Conservation (phyloP, 2,797 vertebrate species). For the Chiropotes sagulatus region DNA sequence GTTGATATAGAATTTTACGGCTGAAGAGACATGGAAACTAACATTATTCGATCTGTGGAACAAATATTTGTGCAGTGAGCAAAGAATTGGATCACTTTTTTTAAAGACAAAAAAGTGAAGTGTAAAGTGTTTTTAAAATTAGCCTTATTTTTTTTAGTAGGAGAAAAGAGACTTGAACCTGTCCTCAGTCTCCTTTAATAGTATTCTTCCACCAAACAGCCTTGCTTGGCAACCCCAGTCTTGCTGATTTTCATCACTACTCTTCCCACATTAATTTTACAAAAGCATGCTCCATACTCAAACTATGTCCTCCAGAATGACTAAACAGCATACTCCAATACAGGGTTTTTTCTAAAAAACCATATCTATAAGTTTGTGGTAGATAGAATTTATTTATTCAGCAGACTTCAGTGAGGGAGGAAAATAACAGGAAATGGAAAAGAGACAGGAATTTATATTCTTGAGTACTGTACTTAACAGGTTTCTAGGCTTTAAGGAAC, state of each 20-base stretch:
- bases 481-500: not conserved
- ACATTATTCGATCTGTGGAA: not conserved
- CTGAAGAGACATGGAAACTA: not conserved
- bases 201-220: not conserved
- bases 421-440: not conserved
- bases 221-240: not conserved
- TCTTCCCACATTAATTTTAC: not conserved
- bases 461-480: not conserved
- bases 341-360: not conserved
- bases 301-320: not conserved
- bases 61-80: not conserved
- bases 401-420: not conserved
- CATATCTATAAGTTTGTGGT: not conserved
- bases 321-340: not conserved
- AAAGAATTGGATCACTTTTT: not conserved
- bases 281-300: not conserved
- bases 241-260: not conserved
- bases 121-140: not conserved
- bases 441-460: not conserved
- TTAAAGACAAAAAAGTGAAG: not conserved
- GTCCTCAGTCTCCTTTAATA: not conserved
- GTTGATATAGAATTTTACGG: not conserved
- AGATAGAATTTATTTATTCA: not conserved
- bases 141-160: not conserved
- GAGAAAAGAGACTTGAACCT: not conserved